Evolutionary conservation across 1,140 invertebrate species (phyloP), one percentile per base, ranked within the genome.

Genomic region (Drosophila prosaltans): DNA sequence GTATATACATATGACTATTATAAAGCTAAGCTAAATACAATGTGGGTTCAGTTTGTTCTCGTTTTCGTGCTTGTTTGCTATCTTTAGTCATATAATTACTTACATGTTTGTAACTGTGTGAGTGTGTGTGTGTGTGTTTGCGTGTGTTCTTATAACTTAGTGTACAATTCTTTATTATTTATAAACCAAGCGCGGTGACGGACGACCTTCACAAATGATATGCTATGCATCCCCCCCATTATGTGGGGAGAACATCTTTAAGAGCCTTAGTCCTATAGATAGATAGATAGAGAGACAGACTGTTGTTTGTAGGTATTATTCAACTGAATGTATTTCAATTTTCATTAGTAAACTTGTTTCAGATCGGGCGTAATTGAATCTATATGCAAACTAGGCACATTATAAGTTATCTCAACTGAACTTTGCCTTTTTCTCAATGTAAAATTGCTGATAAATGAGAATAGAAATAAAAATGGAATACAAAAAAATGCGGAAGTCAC

Each of bases 391-490:
- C 45, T 24, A 51, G 32, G 3, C 32, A 36, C 6, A 51, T 51
- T 51, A 51, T 51, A 51, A 51, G 26, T 51, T 51, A 51, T 51
- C 45, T 51, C 45, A 26, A 51, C 7, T 51, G 45, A 51, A 51
- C 45, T 51, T 51, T 51, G 45, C n/a, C 45, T 51, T 26, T 2
- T 24, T 9, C 3, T 26, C 16, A 51, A 51, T 51, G 21, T 21
- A 3, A 21, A 51, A 51, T 51, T 51, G 45, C 21, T 51, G 45
- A 51, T 51, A 51, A 51, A 51, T 51, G 45, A 24, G 8, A 51
- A 51, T 26, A 10, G 16, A 8, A 9, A 48, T 1, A 6, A 7
- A 8, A 21, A 7, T 1, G 43, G 7, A 8, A 7, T 7, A 24
- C 26, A 51, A 9, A 51, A 26, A 51, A 11, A 51, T 51, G 45